Conservation (phyloP, 2,888 invertebrate genomes). For the Periphyllus acericola region DNA sequence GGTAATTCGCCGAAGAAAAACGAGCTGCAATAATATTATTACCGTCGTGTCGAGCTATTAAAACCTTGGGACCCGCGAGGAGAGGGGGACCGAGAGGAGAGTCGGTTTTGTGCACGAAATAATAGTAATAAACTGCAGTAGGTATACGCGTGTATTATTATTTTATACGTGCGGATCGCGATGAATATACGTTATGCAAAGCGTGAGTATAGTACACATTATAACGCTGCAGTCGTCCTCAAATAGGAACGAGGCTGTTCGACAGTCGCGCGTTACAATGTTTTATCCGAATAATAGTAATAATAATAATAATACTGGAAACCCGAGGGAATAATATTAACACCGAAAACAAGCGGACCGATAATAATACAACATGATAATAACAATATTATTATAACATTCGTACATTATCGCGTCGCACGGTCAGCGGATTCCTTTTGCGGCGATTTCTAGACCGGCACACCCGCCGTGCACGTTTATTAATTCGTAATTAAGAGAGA, state of each 20-base stretch:
- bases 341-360: constrained; percentile 19
- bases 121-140: neutral
- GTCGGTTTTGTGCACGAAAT: neutral
- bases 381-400: neutral
- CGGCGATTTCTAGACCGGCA: constrained; percentile 32
- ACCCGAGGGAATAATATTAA: neutral
- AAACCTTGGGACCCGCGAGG: constrained; percentile 30
- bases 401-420: neutral
- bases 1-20: constrained; percentile 21
- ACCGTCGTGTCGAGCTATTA: constrained; percentile 21
- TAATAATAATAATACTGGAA: no score
- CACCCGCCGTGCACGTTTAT: neutral
- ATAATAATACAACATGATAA: neutral
- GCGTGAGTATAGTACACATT: neutral
- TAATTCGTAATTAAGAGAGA: constrained; percentile 24
- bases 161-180: neutral
- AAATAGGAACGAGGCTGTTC: neutral
- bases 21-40: constrained; percentile 13
- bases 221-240: neutral
- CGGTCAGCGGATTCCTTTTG: neutral
- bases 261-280: neutral
- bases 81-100: neutral
- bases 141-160: no score
- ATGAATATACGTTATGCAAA: neutral
- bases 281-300: neutral